Percentiles rank a stretch among this genome's conserved stretches.
Evolutionary conservation across 1,140 invertebrate species (phyloP).

Genomic region (Orius insidiosus): DNA sequence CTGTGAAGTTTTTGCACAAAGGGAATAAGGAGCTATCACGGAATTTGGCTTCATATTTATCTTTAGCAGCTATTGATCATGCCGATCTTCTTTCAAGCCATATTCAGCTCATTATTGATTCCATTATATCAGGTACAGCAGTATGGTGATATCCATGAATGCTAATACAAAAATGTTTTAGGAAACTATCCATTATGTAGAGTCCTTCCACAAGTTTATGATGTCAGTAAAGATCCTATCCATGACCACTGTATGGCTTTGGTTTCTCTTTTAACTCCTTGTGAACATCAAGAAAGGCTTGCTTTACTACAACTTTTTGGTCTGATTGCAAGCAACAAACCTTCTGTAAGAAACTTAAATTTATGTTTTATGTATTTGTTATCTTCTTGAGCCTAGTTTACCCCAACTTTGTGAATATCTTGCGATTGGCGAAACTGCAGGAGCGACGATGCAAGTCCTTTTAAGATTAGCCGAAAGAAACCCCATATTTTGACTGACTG

Average conservation of each 20-base stretch:
- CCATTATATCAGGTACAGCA: conserved; percentile 74
- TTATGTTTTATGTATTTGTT: conserved; percentile 16
- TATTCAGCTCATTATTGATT: conserved; percentile 76
- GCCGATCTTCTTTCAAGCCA: conserved; percentile 66
- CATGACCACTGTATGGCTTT: conserved; percentile 67
- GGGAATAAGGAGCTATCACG: conserved; percentile 74
- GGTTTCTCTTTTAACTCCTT: conserved; percentile 59
- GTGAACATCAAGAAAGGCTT: conserved; percentile 65
- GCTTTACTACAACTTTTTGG: conserved; percentile 64
- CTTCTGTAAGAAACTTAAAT: conserved; percentile 34
- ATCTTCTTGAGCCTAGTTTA: conserved; percentile 56
- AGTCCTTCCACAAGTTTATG: conserved; percentile 75
- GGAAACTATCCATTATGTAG: conserved; percentile 69
- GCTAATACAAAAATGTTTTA: conserved; percentile 28
- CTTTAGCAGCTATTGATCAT: conserved; percentile 81
- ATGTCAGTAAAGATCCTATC: conserved; percentile 65
- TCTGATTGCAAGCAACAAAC: conserved; percentile 60
- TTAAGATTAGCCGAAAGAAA: conserved; percentile 50
- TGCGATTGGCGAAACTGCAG: conserved; percentile 33
- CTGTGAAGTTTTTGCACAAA: conserved; percentile 78
- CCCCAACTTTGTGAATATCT: conserved; percentile 59
- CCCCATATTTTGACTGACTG: conserved; percentile 49
- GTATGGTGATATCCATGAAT: too few relatives aligned
- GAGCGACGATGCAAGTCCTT: conserved; percentile 56
- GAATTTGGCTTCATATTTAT: conserved; percentile 81